Conservation (phyloP, 2,888 invertebrate species). For the Rugalucina vietnamica region DNA sequence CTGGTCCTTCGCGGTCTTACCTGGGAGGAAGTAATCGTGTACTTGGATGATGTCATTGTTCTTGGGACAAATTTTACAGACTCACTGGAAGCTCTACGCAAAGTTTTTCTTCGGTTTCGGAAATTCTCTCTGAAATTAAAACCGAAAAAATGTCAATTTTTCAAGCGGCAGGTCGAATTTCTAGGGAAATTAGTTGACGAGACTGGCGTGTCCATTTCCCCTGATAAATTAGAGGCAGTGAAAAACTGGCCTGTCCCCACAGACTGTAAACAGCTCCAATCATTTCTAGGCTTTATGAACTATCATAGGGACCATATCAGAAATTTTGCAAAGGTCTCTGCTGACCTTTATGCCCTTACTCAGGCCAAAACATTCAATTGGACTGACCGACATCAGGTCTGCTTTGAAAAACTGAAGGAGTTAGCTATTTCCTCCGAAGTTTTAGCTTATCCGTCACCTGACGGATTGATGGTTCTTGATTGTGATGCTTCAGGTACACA, state of each 20-base stretch:
- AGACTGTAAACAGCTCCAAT: background rate
- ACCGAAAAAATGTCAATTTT: constrained; percentile 8
- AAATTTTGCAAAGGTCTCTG: background rate
- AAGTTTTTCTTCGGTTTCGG: too few relatives aligned
- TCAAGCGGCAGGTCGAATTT: constrained; percentile 4
- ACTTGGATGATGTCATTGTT: constrained; percentile 33
- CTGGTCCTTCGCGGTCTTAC: constrained; percentile 28
- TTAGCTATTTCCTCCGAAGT: too few relatives aligned
- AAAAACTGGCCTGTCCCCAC: background rate
- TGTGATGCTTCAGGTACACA: too few relatives aligned
- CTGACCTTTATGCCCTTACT: background rate
- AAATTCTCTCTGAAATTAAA: too few relatives aligned
- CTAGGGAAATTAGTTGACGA: constrained; percentile 20
- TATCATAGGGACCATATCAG: background rate
- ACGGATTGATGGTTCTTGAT: too few relatives aligned
- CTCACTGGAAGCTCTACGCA: too few relatives aligned
- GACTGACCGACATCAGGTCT: too few relatives aligned
- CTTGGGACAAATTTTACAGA: constrained; percentile 31
- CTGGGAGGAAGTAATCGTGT: constrained; percentile 44
- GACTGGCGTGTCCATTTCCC: background rate
- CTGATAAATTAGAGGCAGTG: background rate
- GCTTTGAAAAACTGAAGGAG: too few relatives aligned
- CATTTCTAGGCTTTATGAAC: background rate
- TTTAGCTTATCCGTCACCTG: too few relatives aligned
- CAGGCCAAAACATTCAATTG: too few relatives aligned